A percentile compares a stretch with the other conserved stretches of the same genome.
These are phyloP conservation scores for Eristalinus sepulchralis DNA, from an alignment of 2,888 invertebrate species.

Conservation along the genomic window DNA sequence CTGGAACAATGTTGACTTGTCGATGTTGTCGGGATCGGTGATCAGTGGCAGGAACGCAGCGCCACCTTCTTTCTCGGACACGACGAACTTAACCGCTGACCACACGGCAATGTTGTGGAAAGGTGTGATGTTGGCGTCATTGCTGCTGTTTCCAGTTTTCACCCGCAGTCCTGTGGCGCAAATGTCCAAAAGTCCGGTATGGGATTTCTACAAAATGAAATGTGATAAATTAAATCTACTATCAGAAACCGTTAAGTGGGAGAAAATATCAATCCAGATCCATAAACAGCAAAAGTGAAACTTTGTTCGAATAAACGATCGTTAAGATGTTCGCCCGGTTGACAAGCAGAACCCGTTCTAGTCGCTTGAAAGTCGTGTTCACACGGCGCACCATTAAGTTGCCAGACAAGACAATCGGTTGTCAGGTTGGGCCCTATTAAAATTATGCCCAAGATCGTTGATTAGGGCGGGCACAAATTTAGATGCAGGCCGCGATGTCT, in stretches of 20 bases:
- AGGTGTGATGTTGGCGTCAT: constrained; percentile 85
- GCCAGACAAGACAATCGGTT: background rate
- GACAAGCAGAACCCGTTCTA: background rate
- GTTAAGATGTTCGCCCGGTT: background rate
- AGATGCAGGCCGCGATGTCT: background rate
- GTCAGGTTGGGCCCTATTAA: background rate
- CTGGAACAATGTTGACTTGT: constrained; percentile 86
- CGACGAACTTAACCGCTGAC: constrained; percentile 94
- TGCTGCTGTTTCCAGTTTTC: constrained; percentile 81
- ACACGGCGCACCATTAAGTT: background rate
- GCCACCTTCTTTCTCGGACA: constrained; percentile 84
- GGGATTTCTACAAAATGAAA: constrained; percentile 75
- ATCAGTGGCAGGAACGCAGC: constrained; percentile 91
- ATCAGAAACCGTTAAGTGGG: background rate
- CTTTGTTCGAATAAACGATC: background rate
- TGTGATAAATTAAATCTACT: background rate
- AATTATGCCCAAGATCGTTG: background rate
- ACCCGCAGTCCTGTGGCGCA: constrained; percentile 86
- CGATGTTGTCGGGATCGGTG: constrained; percentile 90
- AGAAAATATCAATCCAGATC: background rate
- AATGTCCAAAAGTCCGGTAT: constrained; percentile 79
- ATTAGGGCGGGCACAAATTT: background rate
- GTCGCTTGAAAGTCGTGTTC: background rate
- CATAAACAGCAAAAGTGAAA: background rate
- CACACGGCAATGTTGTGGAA: constrained; percentile 96